Conservation (phyloP, 2,888 invertebrate species). For the Agrochola macilenta region DNA sequence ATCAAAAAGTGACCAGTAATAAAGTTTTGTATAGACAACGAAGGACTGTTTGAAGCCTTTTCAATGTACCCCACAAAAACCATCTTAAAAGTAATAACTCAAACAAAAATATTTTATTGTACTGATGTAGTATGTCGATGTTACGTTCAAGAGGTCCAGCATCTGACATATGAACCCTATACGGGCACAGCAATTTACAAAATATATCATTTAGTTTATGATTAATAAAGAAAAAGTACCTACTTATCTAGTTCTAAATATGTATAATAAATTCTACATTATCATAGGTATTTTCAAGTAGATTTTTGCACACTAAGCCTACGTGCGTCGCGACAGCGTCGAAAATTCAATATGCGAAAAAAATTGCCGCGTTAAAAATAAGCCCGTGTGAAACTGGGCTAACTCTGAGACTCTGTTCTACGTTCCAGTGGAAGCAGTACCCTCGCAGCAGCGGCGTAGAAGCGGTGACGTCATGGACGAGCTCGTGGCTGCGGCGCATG, state of each 20-base stretch:
- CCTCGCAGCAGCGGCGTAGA: slow-evolving; percentile 89
- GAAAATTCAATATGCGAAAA: too few species aligned
- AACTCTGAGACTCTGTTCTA: neutral
- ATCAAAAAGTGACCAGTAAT: neutral
- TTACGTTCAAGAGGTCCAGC: neutral
- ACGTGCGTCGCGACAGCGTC: too few species aligned
- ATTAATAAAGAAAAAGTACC: neutral
- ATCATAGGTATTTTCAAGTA: neutral
- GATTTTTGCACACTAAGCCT: neutral
- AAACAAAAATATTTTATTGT: neutral
- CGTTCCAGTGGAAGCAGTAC: slow-evolving; percentile 91
- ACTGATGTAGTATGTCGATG: neutral
- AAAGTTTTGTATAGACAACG: neutral
- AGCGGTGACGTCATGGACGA: slow-evolving; percentile 88
- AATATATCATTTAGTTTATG: neutral
- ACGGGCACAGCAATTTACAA: neutral
- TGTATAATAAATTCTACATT: neutral
- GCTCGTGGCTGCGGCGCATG: slow-evolving; percentile 80
- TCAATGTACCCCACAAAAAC: neutral
- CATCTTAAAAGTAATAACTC: neutral
- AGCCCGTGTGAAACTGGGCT: too few species aligned
- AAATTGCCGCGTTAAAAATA: too few species aligned
- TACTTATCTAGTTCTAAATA: neutral
- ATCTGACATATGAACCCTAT: neutral
- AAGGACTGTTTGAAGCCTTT: neutral